A percentile compares a stretch with the other conserved stretches of the same genome.
Conservation (phyloP, 2,113 vertebrate genomes). For the Ictalurus punctatus region DNA sequence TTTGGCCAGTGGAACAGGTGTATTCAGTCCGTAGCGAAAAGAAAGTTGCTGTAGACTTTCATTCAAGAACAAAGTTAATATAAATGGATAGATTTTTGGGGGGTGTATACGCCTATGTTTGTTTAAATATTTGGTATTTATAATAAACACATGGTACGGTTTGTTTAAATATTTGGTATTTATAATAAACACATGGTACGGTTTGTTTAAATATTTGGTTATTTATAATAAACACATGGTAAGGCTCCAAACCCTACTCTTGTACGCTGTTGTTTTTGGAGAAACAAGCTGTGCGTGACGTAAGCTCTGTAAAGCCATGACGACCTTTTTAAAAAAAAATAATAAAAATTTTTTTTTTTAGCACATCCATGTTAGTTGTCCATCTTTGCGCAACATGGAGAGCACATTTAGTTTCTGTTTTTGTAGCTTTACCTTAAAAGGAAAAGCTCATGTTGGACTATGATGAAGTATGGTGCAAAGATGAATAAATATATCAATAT, state of each 20-base stretch:
- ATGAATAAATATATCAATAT: conserved; percentile 20
- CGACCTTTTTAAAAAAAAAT: too few species aligned
- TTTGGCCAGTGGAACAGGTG: background rate
- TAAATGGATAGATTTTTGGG: background rate
- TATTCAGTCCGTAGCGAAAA: background rate
- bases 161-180: too few species aligned
- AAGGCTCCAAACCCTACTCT: background rate
- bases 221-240: too few species aligned
- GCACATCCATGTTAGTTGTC: conserved; percentile 6
- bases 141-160: too few species aligned
- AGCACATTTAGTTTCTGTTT: conserved; percentile 7
- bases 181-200: too few species aligned
- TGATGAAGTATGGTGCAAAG: background rate
- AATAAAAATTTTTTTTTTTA: background rate
- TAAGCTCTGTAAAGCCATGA: background rate
- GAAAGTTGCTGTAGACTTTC: background rate
- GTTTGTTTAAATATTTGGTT: too few species aligned
- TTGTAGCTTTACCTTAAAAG: conserved; percentile 17
- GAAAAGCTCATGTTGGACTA: conserved; percentile 21
- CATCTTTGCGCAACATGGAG: background rate
- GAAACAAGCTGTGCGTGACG: background rate
- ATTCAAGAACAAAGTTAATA: background rate
- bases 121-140: too few species aligned
- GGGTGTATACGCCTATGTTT: background rate
- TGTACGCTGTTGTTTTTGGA: background rate